A percentile compares a stretch with the other conserved stretches of the same genome.
phyloP scores from a whole-genome alignment of 1,140 invertebrate species.

The Gryon sp. region DNA sequence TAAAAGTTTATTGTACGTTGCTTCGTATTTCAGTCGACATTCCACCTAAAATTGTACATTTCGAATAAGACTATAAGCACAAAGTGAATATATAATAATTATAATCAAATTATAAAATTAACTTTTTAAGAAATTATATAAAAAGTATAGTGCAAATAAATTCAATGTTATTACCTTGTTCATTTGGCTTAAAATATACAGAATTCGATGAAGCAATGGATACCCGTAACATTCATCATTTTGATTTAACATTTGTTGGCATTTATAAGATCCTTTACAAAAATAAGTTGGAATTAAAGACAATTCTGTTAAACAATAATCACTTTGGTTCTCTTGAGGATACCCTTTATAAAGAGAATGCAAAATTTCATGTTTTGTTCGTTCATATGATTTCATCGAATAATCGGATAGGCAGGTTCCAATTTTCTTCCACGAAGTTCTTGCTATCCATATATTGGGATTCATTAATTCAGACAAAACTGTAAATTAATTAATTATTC shows the following conservation, averaged over 20 bases:
- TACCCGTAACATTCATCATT: slow-evolving; percentile 69
- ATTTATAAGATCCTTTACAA: slow-evolving; percentile 38
- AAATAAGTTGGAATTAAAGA: slow-evolving; percentile 4
- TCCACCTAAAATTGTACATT: too few species aligned
- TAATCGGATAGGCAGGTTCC: neutral
- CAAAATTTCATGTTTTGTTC: slow-evolving; percentile 8
- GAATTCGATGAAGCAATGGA: slow-evolving; percentile 65
- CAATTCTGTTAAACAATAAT: slow-evolving; percentile 67
- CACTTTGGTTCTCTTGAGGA: slow-evolving; percentile 70
- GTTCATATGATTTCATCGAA: too few species aligned
- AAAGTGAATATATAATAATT: too few species aligned
- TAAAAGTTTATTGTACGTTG: slow-evolving; percentile 45
- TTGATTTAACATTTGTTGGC: slow-evolving; percentile 58
- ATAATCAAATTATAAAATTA: too few species aligned
- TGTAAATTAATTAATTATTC: too few species aligned
- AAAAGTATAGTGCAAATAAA: neutral
- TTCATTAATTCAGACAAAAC: slow-evolving; percentile 23
- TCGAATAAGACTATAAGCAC: too few species aligned
- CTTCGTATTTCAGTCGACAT: slow-evolving; percentile 34
- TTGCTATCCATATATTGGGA: slow-evolving; percentile 19
- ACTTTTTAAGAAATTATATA: too few species aligned
- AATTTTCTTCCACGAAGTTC: neutral
- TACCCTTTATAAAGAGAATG: slow-evolving; percentile 64
- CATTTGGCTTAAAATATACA: slow-evolving; percentile 27
- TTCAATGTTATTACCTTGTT: slow-evolving; percentile 20